Evolutionary conservation across 2,888 invertebrate genomes (phyloP), one percentile per base, ranked within the genome.

Genomic region (Trilocha varians): DNA sequence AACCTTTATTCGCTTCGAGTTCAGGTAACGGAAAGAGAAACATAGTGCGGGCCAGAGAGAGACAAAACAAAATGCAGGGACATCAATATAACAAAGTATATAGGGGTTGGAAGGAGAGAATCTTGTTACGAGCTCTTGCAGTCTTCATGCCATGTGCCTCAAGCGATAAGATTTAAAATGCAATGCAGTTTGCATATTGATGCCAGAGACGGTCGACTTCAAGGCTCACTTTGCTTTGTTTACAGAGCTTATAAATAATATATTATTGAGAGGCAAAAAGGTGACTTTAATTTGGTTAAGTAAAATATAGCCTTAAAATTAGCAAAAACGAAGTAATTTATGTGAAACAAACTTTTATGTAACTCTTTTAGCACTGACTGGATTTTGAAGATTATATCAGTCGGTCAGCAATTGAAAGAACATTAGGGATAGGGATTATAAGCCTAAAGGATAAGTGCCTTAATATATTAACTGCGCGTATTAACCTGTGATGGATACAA

Each of bases 401-500:
- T n/a, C n/a, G n/a, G n/a, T n/a, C n/a, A n/a, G n/a, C n/a, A n/a
- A n/a, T n/a, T n/a, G n/a, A n/a, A n/a, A n/a, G n/a, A n/a, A n/a
- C n/a, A n/a, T n/a, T n/a, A n/a, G n/a, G n/a, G n/a, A n/a, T n/a
- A n/a, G n/a, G n/a, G n/a, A n/a, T n/a, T n/a, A n/a, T n/a, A n/a
- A n/a, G n/a, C n/a, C n/a, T n/a, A n/a, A n/a, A n/a, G n/a, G n/a
- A n/a, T n/a, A n/a, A n/a, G n/a, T 25, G 25, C 11, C 25, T 9
- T 11, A 25, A 9, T 11, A 11, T 9, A 25, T 25, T 25, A 25
- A 25, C 25, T 2, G 25, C 25, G 59, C 59, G 71, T 72, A 74
- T 77, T 74, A 75, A 70, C 74, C 72, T 60, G 66, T 55, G 58
- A 56, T 49, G 45, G 44, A 53, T 53, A 57, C 54, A 52, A 56